A percentile compares a stretch with the other conserved stretches of the same genome.
These are phyloP conservation scores for Odontocolon sp. DNA, from an alignment of 2,888 invertebrate species.

Conservation along the genomic window DNA sequence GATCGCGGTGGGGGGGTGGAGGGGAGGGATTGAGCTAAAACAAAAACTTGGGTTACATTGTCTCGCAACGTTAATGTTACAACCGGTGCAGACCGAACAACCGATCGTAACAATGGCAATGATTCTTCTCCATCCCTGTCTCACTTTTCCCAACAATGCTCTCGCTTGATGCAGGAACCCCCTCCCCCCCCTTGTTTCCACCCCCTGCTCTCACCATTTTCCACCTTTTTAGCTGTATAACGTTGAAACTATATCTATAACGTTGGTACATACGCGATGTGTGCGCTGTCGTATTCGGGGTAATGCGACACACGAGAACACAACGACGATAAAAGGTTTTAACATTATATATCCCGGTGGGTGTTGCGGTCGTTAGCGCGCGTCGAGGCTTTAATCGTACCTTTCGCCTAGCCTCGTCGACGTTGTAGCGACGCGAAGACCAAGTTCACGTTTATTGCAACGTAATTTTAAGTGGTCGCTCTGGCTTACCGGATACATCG, in stretches of 20 bases:
- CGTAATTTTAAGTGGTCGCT: slow-evolving; percentile 50
- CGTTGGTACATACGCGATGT: not conserved
- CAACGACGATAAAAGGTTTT: slow-evolving; percentile 60
- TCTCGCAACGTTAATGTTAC: slow-evolving; percentile 29
- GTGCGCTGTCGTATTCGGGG: not conserved
- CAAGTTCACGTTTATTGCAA: slow-evolving; percentile 58
- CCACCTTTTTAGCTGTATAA: not conserved
- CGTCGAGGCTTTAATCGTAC: slow-evolving; percentile 60
- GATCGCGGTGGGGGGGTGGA: not conserved
- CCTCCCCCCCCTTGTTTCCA: not conserved
- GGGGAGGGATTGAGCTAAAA: not conserved
- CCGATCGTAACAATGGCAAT: slow-evolving; percentile 45
- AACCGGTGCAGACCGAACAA: slow-evolving; percentile 21
- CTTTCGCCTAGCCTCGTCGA: slow-evolving; percentile 43
- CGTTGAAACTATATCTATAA: not conserved
- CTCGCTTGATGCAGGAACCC: not conserved
- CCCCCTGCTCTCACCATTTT: too few relatives aligned
- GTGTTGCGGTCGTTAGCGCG: slow-evolving; percentile 63
- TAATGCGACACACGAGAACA: slow-evolving; percentile 30
- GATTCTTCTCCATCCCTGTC: slow-evolving; percentile 13
- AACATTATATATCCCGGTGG: slow-evolving; percentile 47
- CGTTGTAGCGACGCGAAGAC: slow-evolving; percentile 24
- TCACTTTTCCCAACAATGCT: not conserved
- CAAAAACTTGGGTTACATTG: slow-evolving; percentile 40
- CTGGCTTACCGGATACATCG: not conserved